phyloP scores from a whole-genome alignment of 2,888 invertebrate species.

The Darwinula stevensoni region DNA sequence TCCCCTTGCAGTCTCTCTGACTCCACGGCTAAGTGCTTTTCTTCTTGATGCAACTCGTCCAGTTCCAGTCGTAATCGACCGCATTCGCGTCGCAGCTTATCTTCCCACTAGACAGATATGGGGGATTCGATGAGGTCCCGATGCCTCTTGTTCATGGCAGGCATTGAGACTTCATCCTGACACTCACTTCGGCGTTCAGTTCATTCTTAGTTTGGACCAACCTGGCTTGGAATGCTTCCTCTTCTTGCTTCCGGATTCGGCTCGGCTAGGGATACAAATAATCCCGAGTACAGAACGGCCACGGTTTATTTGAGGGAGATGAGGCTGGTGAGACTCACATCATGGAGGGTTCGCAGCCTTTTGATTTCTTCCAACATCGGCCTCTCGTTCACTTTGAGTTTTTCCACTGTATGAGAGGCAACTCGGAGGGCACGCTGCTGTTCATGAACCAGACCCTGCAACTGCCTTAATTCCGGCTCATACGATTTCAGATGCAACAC shows the following conservation, averaged over 20 bases:
- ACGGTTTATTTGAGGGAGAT: too few species aligned
- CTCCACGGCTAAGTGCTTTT: constrained; percentile 25
- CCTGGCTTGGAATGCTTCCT: too few species aligned
- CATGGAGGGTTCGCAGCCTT: too few species aligned
- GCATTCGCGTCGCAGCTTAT: constrained; percentile 28
- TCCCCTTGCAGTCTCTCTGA: constrained; percentile 21
- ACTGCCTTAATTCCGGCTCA: constrained; percentile 24
- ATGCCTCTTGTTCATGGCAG: too few species aligned
- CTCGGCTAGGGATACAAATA: too few species aligned
- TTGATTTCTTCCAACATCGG: constrained; percentile 23
- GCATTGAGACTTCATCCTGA: too few species aligned
- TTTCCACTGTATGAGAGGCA: constrained; percentile 25
- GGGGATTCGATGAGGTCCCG: background rate
- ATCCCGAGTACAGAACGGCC: too few species aligned
- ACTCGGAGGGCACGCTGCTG: constrained; percentile 25
- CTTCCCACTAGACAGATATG: constrained; percentile 27
- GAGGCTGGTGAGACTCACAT: too few species aligned
- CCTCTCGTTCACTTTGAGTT: constrained; percentile 24
- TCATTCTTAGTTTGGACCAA: too few species aligned
- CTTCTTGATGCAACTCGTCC: constrained; percentile 27
- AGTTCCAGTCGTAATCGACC: constrained; percentile 28
- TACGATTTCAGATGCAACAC: constrained; percentile 19
- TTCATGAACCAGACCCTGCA: constrained; percentile 25
- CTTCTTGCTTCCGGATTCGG: too few species aligned
- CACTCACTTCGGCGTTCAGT: too few species aligned